Evolutionary conservation across 2,797 vertebrate genomes (phyloP), one percentile per base, ranked within the genome.

Genomic region (Pipistrellus pygmaeus): DNA sequence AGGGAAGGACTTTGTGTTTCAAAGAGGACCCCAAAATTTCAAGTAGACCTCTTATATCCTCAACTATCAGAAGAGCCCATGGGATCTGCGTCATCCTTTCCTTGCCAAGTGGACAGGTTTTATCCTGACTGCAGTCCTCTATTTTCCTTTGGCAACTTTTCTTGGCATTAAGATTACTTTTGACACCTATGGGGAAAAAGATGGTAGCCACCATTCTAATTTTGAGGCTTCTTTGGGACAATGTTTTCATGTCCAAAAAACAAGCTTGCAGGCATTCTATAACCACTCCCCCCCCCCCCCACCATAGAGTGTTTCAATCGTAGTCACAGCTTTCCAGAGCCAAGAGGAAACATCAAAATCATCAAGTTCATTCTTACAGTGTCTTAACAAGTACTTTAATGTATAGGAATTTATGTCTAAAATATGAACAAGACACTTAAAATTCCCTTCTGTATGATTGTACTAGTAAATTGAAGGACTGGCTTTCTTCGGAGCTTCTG

Each of bases 361-460:
- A 94, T 30, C 0, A 85, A 93, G 68, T 82, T 75, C 38, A 87
- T 23, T 71, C 6, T 88, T 80, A 81, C 0, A 30, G 20, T 76
- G 3, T 95, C 94, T 46, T 69, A 91, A 86, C 35, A 96, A 93
- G 32, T 69, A 96, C 13, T 95, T 96, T 93, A 95, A 89, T 91
- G 17, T 30, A 69, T 6, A 96, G 12, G 17, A 82, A 93, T 76
- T 82, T n/a, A 18, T 75, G 38, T 12, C 71, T 93, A 83, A 88
- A 92, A 60, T 75, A 82, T n/a, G 6, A 15, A 85, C 10, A 60
- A 25, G 76, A 55, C 38, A 68, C 1, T 76, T 38, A 93, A 80
- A 15, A 95, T 85, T 72, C 25, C 25, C 10, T 92, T 83, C 32
- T 92, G 15, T 93, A 17, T 10, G 57, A 77, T 38, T 87, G 27